Evolutionary conservation across 2,113 vertebrate genomes (phyloP).

Genomic region (Mixornis gularis): DNA sequence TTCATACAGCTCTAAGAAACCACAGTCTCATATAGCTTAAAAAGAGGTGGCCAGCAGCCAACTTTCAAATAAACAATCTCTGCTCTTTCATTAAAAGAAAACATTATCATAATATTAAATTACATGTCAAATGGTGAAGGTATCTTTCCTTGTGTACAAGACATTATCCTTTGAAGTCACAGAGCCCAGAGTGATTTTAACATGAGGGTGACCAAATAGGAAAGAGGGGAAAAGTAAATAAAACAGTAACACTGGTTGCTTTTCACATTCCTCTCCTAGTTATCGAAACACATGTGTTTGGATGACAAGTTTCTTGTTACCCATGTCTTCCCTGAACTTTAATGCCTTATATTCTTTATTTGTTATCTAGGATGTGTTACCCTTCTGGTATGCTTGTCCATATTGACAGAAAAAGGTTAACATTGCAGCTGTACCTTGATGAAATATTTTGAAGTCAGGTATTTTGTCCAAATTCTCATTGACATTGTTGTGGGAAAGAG

Average conservation of each 20-base stretch:
- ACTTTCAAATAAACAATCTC: constrained; percentile 46
- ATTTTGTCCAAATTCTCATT: background rate
- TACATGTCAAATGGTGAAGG: constrained; percentile 38
- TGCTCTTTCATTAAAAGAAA: constrained; percentile 50
- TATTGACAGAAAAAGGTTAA: background rate
- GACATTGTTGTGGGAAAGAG: background rate
- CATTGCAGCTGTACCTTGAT: background rate
- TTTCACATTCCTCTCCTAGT: constrained; percentile 24
- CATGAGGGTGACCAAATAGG: background rate
- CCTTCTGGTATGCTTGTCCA: background rate
- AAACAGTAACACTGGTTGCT: background rate
- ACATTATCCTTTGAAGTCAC: constrained; percentile 23
- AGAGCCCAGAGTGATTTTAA: constrained; percentile 6
- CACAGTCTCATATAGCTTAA: background rate
- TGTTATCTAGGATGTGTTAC: background rate
- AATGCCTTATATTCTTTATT: background rate
- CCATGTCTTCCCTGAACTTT: background rate
- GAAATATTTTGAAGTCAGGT: background rate
- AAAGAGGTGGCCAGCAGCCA: constrained; percentile 31
- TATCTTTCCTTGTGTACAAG: constrained; percentile 29
- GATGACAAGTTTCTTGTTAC: background rate
- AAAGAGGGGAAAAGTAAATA: constrained; percentile 33
- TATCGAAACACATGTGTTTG: background rate
- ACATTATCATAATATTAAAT: constrained; percentile 52
- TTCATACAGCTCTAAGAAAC: constrained; percentile 1